Percentiles rank a stretch among this genome's conserved stretches.
Conservation (phyloP, 2,797 vertebrate species). For the Fundulus diaphanus region DNA sequence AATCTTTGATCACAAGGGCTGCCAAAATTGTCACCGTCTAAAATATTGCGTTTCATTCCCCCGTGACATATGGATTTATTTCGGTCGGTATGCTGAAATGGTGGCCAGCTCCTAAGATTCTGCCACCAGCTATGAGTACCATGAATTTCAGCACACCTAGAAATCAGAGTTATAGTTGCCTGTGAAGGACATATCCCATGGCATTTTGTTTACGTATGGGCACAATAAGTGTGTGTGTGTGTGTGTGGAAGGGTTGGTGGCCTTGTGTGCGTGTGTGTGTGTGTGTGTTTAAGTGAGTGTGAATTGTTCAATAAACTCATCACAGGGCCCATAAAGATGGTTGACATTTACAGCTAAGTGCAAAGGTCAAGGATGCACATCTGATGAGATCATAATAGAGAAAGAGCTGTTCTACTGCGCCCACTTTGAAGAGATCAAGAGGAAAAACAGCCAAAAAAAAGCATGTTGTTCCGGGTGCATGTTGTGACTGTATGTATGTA, state of each 20-base stretch:
- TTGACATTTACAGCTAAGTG: slow-evolving; percentile 81
- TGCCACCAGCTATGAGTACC: slow-evolving; percentile 41
- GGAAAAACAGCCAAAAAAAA: slow-evolving; percentile 10
- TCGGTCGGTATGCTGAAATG: slow-evolving; percentile 35
- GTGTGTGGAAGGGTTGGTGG: background rate
- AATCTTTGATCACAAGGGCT: background rate
- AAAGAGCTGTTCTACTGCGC: slow-evolving; percentile 46
- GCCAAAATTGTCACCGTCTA: background rate
- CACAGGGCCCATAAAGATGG: slow-evolving; percentile 79
- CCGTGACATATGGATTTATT: slow-evolving; percentile 67
- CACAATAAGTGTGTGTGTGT: slow-evolving; percentile 21
- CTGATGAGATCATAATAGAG: slow-evolving; percentile 79
- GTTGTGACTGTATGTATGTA: too few relatives aligned
- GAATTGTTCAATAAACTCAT: slow-evolving; percentile 81
- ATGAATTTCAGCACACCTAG: slow-evolving; percentile 60
- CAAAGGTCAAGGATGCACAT: slow-evolving; percentile 78
- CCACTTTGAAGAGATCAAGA: slow-evolving; percentile 35
- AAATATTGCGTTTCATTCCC: slow-evolving; percentile 35
- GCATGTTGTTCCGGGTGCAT: too few relatives aligned
- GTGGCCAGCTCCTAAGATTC: slow-evolving; percentile 37
- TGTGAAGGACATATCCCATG: slow-evolving; percentile 64
- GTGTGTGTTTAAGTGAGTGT: slow-evolving; percentile 57
- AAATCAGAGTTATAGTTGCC: slow-evolving; percentile 70
- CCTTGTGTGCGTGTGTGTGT: slow-evolving; percentile 44
- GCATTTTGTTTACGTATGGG: slow-evolving; percentile 32